Evolutionary conservation across 2,888 invertebrate species (phyloP).

Genomic region (Eurytoma californica): DNA sequence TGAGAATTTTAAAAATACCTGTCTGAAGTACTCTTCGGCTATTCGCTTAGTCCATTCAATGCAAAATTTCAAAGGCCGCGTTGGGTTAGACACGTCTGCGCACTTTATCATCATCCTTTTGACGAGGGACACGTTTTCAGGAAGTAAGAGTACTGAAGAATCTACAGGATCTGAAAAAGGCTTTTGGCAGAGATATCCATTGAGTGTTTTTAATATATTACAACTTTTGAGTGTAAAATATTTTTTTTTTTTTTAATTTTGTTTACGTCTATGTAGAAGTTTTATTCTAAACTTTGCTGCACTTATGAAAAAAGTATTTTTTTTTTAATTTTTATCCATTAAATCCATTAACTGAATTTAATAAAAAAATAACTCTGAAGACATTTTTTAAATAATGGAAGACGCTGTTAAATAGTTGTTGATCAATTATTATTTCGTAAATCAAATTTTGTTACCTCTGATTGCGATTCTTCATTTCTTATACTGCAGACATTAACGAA

Average conservation of each 20-base stretch:
- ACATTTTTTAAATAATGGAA: no score
- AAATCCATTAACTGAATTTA: no score
- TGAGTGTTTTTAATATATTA: no score
- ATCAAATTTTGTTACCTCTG: slow-evolving; percentile 17
- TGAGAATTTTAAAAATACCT: slow-evolving; percentile 74
- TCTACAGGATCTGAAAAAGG: slow-evolving; percentile 25
- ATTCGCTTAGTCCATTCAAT: slow-evolving; percentile 96
- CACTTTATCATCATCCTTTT: slow-evolving; percentile 99
- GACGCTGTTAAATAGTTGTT: no score
- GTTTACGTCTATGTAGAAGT: no score
- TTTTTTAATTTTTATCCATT: no score
- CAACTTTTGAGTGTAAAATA: no score
- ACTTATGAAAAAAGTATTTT: no score
- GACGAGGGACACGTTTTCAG: slow-evolving; percentile 90
- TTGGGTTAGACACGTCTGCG: slow-evolving; percentile 97
- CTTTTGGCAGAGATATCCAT: not conserved
- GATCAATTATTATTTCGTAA: not conserved
- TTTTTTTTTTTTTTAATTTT: no score
- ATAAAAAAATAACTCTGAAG: no score
- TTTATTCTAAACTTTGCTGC: no score
- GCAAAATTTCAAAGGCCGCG: slow-evolving; percentile 88
- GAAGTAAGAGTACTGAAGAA: slow-evolving; percentile 76
- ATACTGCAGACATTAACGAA: slow-evolving; percentile 93
- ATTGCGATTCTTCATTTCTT: slow-evolving; percentile 62
- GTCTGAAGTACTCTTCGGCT: slow-evolving; percentile 97